These are phyloP conservation scores for Hemibagrus guttatus DNA, from an alignment of 2,797 vertebrate genomes.

Conservation along the genomic window DNA sequence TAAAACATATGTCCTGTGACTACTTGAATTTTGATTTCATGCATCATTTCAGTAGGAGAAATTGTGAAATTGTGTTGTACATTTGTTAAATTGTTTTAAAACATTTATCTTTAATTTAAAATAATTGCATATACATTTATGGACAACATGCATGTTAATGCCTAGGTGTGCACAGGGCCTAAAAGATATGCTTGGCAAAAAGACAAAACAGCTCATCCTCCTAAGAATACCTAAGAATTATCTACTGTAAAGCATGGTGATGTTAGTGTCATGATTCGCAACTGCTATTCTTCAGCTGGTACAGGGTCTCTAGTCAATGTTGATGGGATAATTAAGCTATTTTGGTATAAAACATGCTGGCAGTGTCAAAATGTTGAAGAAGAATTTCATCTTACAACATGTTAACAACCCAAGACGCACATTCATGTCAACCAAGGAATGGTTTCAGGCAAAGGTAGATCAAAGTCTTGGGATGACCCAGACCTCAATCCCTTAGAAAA, in stretches of 20 bases:
- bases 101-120: too few species aligned
- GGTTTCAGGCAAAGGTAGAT: conserved; percentile 17
- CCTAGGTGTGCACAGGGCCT: background rate
- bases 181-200: background rate
- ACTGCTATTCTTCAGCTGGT: background rate
- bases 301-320: background rate
- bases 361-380: background rate
- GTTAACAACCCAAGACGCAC: background rate
- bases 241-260: background rate
- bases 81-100: background rate
- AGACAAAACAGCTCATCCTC: background rate
- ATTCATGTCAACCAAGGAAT: background rate
- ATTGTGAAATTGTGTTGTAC: background rate
- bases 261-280: background rate
- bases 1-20: background rate
- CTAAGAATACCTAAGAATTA: background rate
- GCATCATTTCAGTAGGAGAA: background rate
- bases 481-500: conserved; percentile 4
- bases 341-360: background rate
- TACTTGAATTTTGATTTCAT: background rate
- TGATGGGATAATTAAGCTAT: background rate
- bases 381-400: background rate
- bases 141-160: too few species aligned
- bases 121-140: too few species aligned
- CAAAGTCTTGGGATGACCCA: conserved; percentile 3